phyloP scores from a whole-genome alignment of 2,113 vertebrate genomes.

The Scolopax mira region DNA sequence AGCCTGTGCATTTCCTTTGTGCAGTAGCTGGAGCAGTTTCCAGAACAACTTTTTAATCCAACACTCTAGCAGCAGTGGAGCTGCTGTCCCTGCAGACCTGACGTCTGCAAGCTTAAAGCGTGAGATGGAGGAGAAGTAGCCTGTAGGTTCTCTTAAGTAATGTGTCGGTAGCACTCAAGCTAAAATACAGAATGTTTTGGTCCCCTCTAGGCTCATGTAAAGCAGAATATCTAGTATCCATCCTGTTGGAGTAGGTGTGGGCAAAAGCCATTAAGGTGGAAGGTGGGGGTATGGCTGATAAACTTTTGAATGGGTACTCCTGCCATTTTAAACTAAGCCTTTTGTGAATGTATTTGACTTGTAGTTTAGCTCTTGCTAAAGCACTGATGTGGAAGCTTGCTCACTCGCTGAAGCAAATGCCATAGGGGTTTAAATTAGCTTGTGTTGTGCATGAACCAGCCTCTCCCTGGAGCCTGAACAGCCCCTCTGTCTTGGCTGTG shows the following conservation, averaged over 20 bases:
- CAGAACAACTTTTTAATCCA: not conserved
- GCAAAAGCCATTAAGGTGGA: not conserved
- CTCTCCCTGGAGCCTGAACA: rapidly evolving
- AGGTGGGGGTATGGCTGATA: not conserved
- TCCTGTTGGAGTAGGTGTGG: rapidly evolving
- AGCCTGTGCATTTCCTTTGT: not conserved
- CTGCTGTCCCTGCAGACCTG: not conserved
- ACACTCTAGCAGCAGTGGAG: not conserved
- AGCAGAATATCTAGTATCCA: not conserved
- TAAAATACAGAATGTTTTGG: not conserved
- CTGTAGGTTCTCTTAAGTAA: not conserved
- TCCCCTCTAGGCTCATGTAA: not conserved
- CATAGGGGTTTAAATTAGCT: rapidly evolving
- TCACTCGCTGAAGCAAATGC: not conserved
- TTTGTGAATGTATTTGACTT: not conserved
- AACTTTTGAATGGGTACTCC: not conserved
- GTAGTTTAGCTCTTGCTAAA: not conserved
- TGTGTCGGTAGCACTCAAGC: rapidly evolving
- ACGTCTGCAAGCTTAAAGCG: not conserved
- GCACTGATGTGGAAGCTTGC: rapidly evolving
- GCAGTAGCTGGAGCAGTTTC: not conserved
- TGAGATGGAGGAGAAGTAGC: not conserved
- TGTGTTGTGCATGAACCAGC: rapidly evolving
- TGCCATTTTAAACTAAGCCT: not conserved
- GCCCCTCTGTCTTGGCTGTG: not conserved